Conservation (phyloP, 2,888 invertebrate genomes). For the Pandemis cinnamomeana region DNA sequence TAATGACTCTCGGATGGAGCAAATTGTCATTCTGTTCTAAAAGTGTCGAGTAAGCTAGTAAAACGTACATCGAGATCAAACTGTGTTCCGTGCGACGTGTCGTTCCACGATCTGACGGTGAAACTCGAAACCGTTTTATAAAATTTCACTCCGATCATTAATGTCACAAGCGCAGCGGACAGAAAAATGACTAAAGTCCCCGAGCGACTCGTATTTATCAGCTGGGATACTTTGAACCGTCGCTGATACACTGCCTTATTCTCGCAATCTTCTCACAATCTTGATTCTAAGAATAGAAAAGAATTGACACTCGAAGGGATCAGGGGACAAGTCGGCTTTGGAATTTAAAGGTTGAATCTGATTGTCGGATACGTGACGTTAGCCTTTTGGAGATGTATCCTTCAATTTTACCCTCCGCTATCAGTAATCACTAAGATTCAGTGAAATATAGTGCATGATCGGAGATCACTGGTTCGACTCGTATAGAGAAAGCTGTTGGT, state of each 20-base stretch:
- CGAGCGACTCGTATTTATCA: slow-evolving; percentile 1
- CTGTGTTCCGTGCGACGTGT: not conserved
- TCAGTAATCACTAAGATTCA: slow-evolving; percentile 26
- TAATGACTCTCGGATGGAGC: not conserved
- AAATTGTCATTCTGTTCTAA: not conserved
- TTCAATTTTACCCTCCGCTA: slow-evolving; percentile 25
- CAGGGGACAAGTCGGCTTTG: slow-evolving; percentile 17
- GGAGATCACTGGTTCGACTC: not conserved
- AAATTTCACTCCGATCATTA: slow-evolving; percentile 25
- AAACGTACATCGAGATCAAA: not conserved
- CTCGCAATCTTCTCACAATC: slow-evolving; percentile 11
- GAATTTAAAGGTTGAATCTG: slow-evolving; percentile 38
- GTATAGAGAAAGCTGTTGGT: not conserved
- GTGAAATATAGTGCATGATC: slow-evolving; percentile 35
- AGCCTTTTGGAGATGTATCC: slow-evolving; percentile 26
- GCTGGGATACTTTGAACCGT: not conserved
- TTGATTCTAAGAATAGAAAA: slow-evolving; percentile 37
- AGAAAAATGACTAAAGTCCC: slow-evolving; percentile 29
- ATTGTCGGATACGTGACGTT: slow-evolving; percentile 29
- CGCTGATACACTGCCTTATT: slow-evolving; percentile 17
- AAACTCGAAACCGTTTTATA: slow-evolving; percentile 19
- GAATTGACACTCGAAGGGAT: slow-evolving; percentile 37
- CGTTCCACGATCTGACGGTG: not conserved
- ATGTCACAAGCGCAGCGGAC: slow-evolving; percentile 23
- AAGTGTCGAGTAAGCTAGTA: not conserved